Evolutionary conservation across 2,797 vertebrate species (phyloP).

Genomic region (Danio choprae): DNA sequence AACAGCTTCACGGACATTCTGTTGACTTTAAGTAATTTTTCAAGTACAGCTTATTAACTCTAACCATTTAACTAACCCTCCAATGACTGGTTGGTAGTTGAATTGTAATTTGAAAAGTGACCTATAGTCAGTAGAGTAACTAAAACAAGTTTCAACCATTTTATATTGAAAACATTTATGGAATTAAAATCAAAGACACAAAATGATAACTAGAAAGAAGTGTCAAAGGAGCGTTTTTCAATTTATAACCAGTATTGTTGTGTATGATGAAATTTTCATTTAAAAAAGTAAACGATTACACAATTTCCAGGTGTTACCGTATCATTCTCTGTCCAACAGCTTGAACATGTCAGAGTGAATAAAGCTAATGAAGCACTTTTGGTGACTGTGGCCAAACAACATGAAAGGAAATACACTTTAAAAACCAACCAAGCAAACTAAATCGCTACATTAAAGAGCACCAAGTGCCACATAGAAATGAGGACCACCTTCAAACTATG

Average conservation of each 20-base stretch:
- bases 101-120: no score
- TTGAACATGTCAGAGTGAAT: constrained; percentile 16
- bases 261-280: not conserved
- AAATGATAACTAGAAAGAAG: not conserved
- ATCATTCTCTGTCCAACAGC: constrained; percentile 16
- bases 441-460: constrained; percentile 28
- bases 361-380: constrained; percentile 49
- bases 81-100: no score
- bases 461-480: constrained; percentile 31
- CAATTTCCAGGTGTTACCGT: constrained; percentile 20
- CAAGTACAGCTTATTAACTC: no score
- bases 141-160: no score
- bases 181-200: not conserved
- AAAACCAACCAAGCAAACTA: constrained; percentile 37
- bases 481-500: constrained; percentile 55
- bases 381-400: constrained; percentile 31
- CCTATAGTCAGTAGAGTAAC: no score
- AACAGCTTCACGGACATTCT: no score
- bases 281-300: not conserved
- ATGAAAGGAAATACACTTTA: constrained; percentile 45
- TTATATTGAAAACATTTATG: not conserved
- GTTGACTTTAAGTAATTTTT: no score
- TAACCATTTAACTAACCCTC: no score
- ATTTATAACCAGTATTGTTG: not conserved
- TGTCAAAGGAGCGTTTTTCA: not conserved